Evolutionary conservation across 2,888 invertebrate genomes (phyloP).

Genomic region (Folsomia candida): DNA sequence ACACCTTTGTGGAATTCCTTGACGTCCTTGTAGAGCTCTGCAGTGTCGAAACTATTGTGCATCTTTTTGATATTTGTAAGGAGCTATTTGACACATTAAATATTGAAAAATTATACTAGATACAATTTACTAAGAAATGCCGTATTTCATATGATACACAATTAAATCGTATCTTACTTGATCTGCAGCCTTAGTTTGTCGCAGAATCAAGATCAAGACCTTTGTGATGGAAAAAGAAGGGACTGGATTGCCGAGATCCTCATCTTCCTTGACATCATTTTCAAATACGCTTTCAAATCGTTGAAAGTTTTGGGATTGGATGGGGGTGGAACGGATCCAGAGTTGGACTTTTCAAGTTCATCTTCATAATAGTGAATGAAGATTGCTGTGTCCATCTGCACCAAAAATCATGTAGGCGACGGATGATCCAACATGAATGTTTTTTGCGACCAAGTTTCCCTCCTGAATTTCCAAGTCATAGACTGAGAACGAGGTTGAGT

Average conservation of each 20-base stretch:
- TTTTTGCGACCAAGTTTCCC: slow-evolving; percentile 34
- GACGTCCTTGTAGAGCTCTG: no score
- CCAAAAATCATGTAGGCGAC: slow-evolving; percentile 43
- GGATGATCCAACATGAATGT: slow-evolving; percentile 32
- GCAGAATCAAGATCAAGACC: slow-evolving; percentile 34
- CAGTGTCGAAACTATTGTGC: no score
- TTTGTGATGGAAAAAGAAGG: slow-evolving; percentile 47
- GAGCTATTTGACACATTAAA: no score
- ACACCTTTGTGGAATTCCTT: no score
- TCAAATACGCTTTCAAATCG: slow-evolving; percentile 45
- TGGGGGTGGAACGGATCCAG: slow-evolving; percentile 40
- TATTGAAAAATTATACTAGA: no score
- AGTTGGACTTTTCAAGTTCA: slow-evolving; percentile 26
- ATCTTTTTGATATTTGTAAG: no score
- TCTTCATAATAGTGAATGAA: slow-evolving; percentile 29
- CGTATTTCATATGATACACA: no score
- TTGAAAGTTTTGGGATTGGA: slow-evolving; percentile 34
- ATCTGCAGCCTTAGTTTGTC: slow-evolving; percentile 34
- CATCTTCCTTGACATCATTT: no score
- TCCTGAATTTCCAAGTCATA: slow-evolving; percentile 39
- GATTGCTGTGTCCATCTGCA: slow-evolving; percentile 45
- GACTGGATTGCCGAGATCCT: slow-evolving; percentile 42
- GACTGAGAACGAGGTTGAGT: slow-evolving; percentile 37
- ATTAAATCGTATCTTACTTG: slow-evolving; percentile 18
- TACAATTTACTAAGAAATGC: no score